Evolutionary conservation across 2,888 invertebrate genomes (phyloP).

Genomic region (Tetropium fuscum): DNA sequence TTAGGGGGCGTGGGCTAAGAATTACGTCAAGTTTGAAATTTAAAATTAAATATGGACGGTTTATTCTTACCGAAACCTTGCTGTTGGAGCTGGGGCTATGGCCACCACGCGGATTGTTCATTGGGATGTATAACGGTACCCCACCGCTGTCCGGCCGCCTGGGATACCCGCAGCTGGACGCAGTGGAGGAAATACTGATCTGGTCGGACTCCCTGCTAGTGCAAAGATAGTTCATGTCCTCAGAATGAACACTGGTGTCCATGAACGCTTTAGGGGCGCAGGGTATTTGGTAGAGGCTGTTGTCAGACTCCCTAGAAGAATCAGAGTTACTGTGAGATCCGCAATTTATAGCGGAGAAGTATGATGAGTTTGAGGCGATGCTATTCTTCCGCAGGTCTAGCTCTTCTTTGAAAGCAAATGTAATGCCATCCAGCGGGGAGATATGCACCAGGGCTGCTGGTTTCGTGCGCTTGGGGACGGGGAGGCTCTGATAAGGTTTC

Average conservation of each 20-base stretch:
- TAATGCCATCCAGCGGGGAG: slow-evolving; percentile 61
- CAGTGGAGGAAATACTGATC: slow-evolving; percentile 72
- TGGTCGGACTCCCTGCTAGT: slow-evolving; percentile 71
- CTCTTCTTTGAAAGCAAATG: slow-evolving; percentile 62
- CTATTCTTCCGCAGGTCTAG: slow-evolving; percentile 53
- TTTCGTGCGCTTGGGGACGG: slow-evolving; percentile 55
- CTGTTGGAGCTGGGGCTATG: slow-evolving; percentile 71
- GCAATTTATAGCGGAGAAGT: slow-evolving; percentile 60
- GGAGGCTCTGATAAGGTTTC: slow-evolving; percentile 62
- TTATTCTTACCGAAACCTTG: slow-evolving; percentile 75
- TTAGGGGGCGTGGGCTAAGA: slow-evolving; percentile 85
- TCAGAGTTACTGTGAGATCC: slow-evolving; percentile 47
- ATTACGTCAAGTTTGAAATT: background rate
- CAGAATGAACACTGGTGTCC: slow-evolving; percentile 71
- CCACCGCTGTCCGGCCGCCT: slow-evolving; percentile 67
- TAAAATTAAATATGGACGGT: no score
- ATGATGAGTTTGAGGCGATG: slow-evolving; percentile 56
- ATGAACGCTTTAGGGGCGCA: slow-evolving; percentile 70
- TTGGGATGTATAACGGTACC: slow-evolving; percentile 70
- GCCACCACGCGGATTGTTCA: slow-evolving; percentile 68
- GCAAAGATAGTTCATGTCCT: slow-evolving; percentile 68
- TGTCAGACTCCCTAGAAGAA: slow-evolving; percentile 70
- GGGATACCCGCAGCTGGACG: slow-evolving; percentile 71
- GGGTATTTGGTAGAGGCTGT: slow-evolving; percentile 70
- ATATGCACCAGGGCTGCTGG: slow-evolving; percentile 52